phyloP scores from a whole-genome alignment of 30 jellyfish, hydroid and myxozoan genomes.

The Chironex yamaguchii region DNA sequence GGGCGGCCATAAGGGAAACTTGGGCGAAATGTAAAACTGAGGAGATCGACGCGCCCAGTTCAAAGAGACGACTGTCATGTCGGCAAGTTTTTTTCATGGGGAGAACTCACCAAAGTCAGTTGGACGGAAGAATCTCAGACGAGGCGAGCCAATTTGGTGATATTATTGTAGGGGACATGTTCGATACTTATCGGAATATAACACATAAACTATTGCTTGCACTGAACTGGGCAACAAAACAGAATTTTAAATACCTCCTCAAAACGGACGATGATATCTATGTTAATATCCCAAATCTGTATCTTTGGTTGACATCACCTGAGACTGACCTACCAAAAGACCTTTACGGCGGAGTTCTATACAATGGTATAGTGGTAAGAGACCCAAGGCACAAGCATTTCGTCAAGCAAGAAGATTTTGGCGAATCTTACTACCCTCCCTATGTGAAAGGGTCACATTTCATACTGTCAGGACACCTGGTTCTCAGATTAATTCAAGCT shows the following conservation, averaged over 20 bases:
- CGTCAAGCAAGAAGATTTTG: constrained; percentile 44
- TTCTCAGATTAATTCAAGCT: constrained; percentile 43
- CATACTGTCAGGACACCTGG: constrained; percentile 62
- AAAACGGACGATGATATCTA: constrained; percentile 86
- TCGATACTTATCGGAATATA: constrained; percentile 61
- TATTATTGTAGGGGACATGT: constrained; percentile 32
- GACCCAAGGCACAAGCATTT: constrained; percentile 67
- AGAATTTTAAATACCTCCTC: constrained; percentile 49
- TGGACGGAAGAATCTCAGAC: background rate
- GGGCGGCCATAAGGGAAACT: constrained; percentile 78
- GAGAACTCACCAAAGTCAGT: constrained; percentile 2
- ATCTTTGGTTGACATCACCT: constrained; percentile 5
- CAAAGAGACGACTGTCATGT: constrained; percentile 11
- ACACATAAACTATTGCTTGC: constrained; percentile 76
- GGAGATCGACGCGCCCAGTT: background rate
- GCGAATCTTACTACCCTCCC: constrained; percentile 47
- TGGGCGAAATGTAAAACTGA: constrained; percentile 62
- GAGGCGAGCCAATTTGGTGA: constrained; percentile 65
- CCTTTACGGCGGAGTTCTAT: constrained; percentile 71
- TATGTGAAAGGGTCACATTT: constrained; percentile 79
- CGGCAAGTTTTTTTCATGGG: constrained; percentile 65
- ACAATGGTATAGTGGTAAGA: constrained; percentile 62
- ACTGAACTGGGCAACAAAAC: constrained; percentile 38
- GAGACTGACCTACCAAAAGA: constrained; percentile 23
- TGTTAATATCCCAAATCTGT: constrained; percentile 53